phyloP scores from a whole-genome alignment of 53 echinoderm and acorn worm species.

The Actinopyga echinites region DNA sequence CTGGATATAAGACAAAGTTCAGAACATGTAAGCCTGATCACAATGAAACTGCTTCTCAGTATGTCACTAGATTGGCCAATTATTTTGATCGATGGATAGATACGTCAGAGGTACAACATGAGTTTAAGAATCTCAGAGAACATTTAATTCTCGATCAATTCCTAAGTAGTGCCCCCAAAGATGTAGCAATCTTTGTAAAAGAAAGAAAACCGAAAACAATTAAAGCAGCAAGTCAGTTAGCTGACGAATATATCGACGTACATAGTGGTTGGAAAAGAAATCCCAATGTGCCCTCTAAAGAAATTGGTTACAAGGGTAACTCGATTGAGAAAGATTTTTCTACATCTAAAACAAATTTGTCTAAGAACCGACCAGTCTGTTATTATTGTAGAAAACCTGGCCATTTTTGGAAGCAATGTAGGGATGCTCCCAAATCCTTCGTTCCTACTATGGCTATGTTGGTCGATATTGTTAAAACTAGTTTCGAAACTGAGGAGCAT shows the following conservation, averaged over 20 bases:
- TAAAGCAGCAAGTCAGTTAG: constrained; percentile 16
- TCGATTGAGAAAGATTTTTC: too few species aligned
- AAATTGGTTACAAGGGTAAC: too few species aligned
- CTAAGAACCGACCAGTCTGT: too few species aligned
- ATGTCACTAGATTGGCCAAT: background rate
- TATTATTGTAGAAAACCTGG: too few species aligned
- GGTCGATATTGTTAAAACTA: background rate
- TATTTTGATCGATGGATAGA: constrained; percentile 47
- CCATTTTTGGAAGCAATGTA: constrained; percentile 22
- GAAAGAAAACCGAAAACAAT: too few species aligned
- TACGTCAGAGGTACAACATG: background rate
- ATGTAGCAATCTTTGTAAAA: constrained; percentile 28
- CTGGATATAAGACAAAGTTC: constrained; percentile 32
- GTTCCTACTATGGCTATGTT: constrained; percentile 16
- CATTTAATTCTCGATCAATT: too few species aligned
- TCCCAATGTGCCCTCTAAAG: too few species aligned
- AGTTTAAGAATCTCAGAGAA: too few species aligned
- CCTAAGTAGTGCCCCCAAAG: too few species aligned
- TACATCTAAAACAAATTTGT: too few species aligned
- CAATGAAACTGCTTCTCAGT: constrained; percentile 14
- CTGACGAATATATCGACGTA: constrained; percentile 32
- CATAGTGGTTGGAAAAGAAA: background rate
- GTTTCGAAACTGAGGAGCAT: background rate
- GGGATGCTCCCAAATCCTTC: constrained; percentile 1
- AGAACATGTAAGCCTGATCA: constrained; percentile 21